Base-by-base conservation (phyloP, 2,797 vertebrate genomes). In the Silurus lanzhouensis region DNA sequence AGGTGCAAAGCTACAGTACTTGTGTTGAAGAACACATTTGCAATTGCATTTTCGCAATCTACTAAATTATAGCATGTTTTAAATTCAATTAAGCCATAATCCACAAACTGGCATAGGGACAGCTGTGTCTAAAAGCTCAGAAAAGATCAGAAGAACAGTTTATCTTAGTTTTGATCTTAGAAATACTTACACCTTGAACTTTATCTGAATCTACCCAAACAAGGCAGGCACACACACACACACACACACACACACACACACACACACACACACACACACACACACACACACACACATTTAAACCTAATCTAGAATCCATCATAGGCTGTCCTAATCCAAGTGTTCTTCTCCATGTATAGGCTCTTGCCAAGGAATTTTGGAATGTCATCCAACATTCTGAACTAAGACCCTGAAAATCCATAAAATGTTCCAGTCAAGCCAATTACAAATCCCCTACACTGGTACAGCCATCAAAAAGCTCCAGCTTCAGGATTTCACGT, bases 301-400 rank as follows among this genome's bases (percentile, higher is more conserved):
- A 89, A 91, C 86, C 90, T 90, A 89, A 90, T 91, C 90, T 81
- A 67, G 79, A 90, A 88, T 89, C 88, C 87, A 83, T 82, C 80
- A 85, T 85, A 58, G 82, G 71, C 87, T 57, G 77, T 67, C 71
- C 85, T 87, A 89, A 89, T 86, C 88, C 87, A 87, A 90, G 88
- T 85, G 87, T 89, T 91, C 89, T 89, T 84, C 68, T 83, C 83
- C 19, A 68, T 77, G 79, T 68, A 55, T 52, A 52, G 78, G 68
- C 80, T 85, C 77, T 81, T 91, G 91, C 91, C 91, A 92, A 86
- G 85, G 79, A 87, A 92, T 90, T 89, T 88, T 91, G 88, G 90
- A 89, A 89, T 88, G 84, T 78, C 82, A 88, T 89, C 87, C 88
- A 89, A 85, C 85, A 83, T 88, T 89, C 85, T 78, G 77, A 89